Base-by-base conservation (phyloP, 2,113 vertebrate species). In the Apteryx mantelli region DNA sequence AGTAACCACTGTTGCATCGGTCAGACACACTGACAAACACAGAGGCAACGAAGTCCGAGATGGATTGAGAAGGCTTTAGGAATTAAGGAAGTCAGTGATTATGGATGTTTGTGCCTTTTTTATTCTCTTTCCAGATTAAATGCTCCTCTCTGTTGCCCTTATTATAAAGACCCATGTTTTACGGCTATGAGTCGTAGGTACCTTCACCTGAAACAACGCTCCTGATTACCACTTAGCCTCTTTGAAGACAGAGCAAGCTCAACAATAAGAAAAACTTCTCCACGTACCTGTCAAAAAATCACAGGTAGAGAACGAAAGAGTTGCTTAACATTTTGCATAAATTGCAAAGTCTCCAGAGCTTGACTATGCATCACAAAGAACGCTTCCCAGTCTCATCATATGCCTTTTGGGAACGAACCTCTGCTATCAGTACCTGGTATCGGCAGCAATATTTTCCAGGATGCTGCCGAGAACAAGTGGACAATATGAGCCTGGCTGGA, bases 341-440 rank as follows among this genome's bases (percentile, higher is more conserved):
- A 0, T 3, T 0, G 21, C 7, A 5, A 11, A 2, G n/a, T 21
- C 15, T 60, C 48, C n/a, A 6, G 38, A 24, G 30, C 20, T 8
- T 34, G 21, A 22, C 5, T 10, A 55, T 26, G 80, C 18, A 30
- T 26, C 53, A 50, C 28, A 20, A 0, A 42, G 53, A 76, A 71
- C 7, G 0, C 14, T 11, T 8, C 82, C 26, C 5, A 3, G 61
- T 19, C 53, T 32, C 64, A 1, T 24, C 66, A 16, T 11, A 18
- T 9, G 88, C 69, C 14, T 44, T 1, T 6, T 5, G 32, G 73
- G 32, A 69, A 38, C 2, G 6, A 6, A n/a, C 70, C 3, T 2
- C 82, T 19, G 52, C 8, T 25, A 36, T 2, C 3, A 1, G 46
- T 3, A 4, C 26, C 65, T 0, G 32, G 18, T 16, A 11, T 78